Evolutionary conservation across 2,113 vertebrate species (phyloP).

Genomic region (Eurystomus gularis): DNA sequence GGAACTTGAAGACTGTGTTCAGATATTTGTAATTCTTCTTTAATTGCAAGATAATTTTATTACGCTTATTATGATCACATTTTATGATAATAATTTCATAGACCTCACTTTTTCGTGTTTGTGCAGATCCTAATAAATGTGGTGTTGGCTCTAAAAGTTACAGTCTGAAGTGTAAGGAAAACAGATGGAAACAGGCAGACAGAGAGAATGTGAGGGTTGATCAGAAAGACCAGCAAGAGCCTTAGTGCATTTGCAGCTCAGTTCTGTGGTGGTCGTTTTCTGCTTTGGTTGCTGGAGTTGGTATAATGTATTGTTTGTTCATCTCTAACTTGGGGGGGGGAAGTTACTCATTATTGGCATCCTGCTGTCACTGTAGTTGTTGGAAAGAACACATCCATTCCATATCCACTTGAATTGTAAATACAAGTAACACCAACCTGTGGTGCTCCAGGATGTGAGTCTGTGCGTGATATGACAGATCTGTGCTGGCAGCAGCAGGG

Average conservation of each 20-base stretch:
- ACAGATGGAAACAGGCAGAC: background rate
- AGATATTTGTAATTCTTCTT: background rate
- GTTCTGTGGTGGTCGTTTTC: background rate
- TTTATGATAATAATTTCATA: background rate
- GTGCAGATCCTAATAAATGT: background rate
- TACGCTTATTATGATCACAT: background rate
- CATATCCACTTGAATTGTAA: background rate
- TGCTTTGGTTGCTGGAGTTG: background rate
- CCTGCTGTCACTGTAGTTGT: background rate
- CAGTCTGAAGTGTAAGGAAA: background rate
- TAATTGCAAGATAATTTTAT: background rate
- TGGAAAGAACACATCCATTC: background rate
- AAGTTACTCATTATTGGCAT: background rate
- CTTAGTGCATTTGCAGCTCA: background rate
- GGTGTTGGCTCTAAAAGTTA: background rate
- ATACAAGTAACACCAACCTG: background rate
- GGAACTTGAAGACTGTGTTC: background rate
- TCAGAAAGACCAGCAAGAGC: background rate
- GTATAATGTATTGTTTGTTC: background rate
- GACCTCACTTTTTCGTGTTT: background rate
- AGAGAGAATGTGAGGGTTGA: background rate
- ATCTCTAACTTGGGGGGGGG: background rate
- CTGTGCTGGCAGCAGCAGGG: background rate
- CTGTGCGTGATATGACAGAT: background rate
- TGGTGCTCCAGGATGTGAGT: background rate